Evolutionary conservation across 2,113 vertebrate species (phyloP), one percentile per base, ranked within the genome.

Genomic region (Tiliqua scincoides): DNA sequence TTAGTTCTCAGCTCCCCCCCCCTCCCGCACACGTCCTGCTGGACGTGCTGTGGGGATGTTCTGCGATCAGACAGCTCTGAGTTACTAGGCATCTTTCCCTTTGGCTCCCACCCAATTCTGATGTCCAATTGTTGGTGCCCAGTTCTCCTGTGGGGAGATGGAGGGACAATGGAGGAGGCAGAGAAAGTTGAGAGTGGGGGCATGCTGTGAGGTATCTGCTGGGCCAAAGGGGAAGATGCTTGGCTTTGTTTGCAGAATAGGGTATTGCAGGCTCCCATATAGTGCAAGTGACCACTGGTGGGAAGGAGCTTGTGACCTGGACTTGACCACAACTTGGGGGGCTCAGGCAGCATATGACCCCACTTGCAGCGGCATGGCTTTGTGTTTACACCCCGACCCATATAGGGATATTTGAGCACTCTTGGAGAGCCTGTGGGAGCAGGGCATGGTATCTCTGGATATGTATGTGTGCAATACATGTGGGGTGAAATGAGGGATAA

Each of bases 251-350:
- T 40, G 63, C 8, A 57, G 54, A n/a, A 21, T 77, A 9, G 35
- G 15, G 35, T 48, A 48, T 5, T 54, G 6, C 30, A 25, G 23
- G 74, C 78, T 63, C 86, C 78, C 68, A 52, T 7, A 0, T 43
- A 84, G 10, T 0, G 1, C 11, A 67, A 14, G 59, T 43, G 11
- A 20, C 0, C 15, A 90, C 70, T 85, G 85, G 83, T 63, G 18
- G 91, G 89, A 91, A 90, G 93, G 89, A 91, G 90, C 89, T 82
- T 0, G 90, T 85, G 83, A 87, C 59, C 71, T 89, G 79, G 83
- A 84, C 84, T 48, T 87, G 89, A 87, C 84, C 86, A 79, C 79
- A 61, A 9, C 37, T 32, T 84, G 40, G 20, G 61, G 2, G 2
- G 63, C 80, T 82, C 18, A 43, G 52, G 59, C 18, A 48, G 71